A percentile compares a stretch with the other conserved stretches of the same genome.
These are phyloP conservation scores for Chelonus formosanus DNA, from an alignment of 2,888 invertebrate genomes.

Conservation along the genomic window DNA sequence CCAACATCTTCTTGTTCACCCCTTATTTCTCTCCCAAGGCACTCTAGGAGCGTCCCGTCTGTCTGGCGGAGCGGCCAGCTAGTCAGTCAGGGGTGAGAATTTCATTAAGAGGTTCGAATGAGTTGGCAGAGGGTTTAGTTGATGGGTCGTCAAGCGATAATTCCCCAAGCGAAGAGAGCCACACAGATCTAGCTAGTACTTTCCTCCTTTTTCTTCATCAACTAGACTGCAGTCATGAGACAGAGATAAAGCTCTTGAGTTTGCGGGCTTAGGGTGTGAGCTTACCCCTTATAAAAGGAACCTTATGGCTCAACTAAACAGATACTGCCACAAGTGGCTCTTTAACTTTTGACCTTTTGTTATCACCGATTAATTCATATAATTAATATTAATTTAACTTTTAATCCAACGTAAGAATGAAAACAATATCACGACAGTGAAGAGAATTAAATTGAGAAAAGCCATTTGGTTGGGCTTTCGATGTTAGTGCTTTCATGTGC, in stretches of 20 bases:
- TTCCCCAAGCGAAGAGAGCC: constrained; percentile 54
- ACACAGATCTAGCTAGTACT: not conserved
- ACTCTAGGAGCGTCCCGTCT: constrained; percentile 55
- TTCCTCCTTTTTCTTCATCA: not conserved
- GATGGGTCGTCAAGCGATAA: constrained; percentile 66
- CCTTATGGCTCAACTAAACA: constrained; percentile 65
- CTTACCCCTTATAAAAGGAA: constrained; percentile 61
- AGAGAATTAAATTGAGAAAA: not conserved
- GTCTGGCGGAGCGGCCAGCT: constrained; percentile 56
- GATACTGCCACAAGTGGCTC: constrained; percentile 66
- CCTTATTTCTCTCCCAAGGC: constrained; percentile 47
- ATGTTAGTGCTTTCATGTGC: not conserved
- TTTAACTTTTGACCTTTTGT: constrained; percentile 65
- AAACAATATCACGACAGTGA: not conserved
- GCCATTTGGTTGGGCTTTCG: too few relatives aligned
- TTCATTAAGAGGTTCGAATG: constrained; percentile 67
- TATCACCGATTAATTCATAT: constrained; percentile 60
- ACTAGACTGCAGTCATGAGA: constrained; percentile 30
- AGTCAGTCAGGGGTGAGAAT: constrained; percentile 65
- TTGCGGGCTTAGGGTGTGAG: constrained; percentile 52
- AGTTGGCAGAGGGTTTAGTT: constrained; percentile 64
- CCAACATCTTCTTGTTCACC: constrained; percentile 18
- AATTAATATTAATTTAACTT: constrained; percentile 20
- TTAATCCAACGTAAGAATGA: constrained; percentile 48
- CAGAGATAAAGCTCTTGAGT: constrained; percentile 45